Conservation (phyloP, 2,797 vertebrate genomes). For the Menidia menidia region DNA sequence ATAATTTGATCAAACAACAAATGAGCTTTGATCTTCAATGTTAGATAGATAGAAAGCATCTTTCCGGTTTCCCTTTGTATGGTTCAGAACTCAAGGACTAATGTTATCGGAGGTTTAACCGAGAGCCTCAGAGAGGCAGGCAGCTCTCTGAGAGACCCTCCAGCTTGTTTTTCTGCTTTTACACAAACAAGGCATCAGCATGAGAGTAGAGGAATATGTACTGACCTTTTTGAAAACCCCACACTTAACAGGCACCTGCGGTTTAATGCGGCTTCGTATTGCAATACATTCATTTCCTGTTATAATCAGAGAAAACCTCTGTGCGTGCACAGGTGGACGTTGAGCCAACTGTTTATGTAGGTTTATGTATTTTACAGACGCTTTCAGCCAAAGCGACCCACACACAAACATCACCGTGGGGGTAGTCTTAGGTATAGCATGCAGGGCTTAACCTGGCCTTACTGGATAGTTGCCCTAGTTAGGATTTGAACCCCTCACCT, state of each 20-base stretch:
- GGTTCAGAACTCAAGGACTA: neutral
- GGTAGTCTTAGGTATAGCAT: no score
- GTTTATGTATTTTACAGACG: no score
- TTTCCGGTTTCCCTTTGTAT: neutral
- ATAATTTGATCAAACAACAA: constrained; percentile 2
- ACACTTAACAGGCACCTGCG: constrained; percentile 32
- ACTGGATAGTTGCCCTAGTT: no score
- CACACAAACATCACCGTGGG: no score
- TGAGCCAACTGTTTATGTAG: neutral
- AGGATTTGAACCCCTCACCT: no score
- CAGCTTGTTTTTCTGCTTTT: neutral
- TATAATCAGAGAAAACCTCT: constrained; percentile 1
- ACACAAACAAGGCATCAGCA: constrained; percentile 22
- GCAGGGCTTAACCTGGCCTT: no score
- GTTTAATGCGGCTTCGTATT: constrained; percentile 33
- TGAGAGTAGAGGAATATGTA: constrained; percentile 28
- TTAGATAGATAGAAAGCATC: neutral
- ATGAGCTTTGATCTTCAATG: neutral
- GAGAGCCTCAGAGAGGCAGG: neutral
- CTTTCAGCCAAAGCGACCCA: no score
- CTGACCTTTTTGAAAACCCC: constrained; percentile 54
- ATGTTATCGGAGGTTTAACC: neutral
- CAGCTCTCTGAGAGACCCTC: neutral
- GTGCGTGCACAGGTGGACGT: neutral
- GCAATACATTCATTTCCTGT: constrained; percentile 26